Evolutionary conservation across 2,113 vertebrate species (phyloP), one percentile per base, ranked within the genome.

Genomic region (Bubo scandiacus): DNA sequence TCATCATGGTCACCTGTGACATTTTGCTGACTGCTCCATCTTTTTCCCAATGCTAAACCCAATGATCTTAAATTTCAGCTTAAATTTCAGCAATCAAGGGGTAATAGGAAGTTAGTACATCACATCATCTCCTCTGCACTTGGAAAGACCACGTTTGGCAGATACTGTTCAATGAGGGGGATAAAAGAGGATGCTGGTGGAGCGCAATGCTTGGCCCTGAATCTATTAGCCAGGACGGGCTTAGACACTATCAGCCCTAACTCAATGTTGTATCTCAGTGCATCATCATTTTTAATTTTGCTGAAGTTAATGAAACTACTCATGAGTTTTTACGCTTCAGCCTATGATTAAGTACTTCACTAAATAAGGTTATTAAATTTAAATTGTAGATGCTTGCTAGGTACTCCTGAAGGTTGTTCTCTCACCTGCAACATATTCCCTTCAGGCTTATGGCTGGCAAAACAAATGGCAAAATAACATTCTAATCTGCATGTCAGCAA

Each of bases 321-420:
- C 78, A 82, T 42, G 78, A 94, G 84, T 66, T 91, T 92, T 85
- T 88, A 94, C 71, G 89, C 83, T 95, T 91, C 91, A 94, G 84
- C 78, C 78, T 95, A 85, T 94, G 94, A 95, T 96, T 97, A 96
- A 97, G 66, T 88, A 88, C 94, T 97, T 94, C 74, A 72, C 94
- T 94, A 96, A 97, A 95, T 75, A 95, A 92, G 84, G 78, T 84
- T 91, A 94, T 96, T 97, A 89, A 92, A 95, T 95, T 94, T 82
- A 95, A 96, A 96, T 95, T 95, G 92, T 91, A 95, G 96, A 86
- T 96, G 82, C 71, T 88, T 77, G 74, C 93, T 93, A 90, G 81
- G 85, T 96, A 70, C 82, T 96, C 79, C 73, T 80, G 84, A 95
- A 97, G 92, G 92, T 94, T 96, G 91, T 94, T 82, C 78, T 88